phyloP scores from a whole-genome alignment of 2,888 invertebrate genomes.

The Poecilus cupreus region DNA sequence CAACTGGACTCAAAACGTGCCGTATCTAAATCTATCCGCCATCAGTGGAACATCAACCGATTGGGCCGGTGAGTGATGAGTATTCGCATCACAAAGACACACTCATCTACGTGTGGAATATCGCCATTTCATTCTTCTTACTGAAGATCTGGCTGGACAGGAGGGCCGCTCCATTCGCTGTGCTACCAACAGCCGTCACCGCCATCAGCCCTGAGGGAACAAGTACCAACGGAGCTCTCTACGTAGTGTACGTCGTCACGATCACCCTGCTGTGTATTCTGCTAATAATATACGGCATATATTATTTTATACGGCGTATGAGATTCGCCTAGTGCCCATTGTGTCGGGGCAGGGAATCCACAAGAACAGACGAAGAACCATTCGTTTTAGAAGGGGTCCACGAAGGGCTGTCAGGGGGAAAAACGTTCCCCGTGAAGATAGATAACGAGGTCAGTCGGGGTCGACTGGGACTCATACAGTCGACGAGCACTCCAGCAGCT shows the following conservation, averaged over 20 bases:
- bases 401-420: neutral
- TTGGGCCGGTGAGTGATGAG: neutral
- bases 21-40: neutral
- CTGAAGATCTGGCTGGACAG: neutral
- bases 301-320: neutral
- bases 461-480: too few species aligned
- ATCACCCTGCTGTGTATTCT: too few species aligned
- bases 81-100: neutral
- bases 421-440: neutral
- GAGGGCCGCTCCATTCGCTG: neutral
- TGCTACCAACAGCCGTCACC: too few species aligned
- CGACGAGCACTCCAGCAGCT: too few species aligned
- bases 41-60: neutral
- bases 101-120: too few species aligned
- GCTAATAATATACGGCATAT: too few species aligned
- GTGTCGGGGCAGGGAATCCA: neutral
- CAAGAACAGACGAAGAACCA: neutral
- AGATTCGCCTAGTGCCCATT: neutral
- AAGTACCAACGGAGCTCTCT: too few species aligned
- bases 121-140: neutral
- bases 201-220: too few species aligned
- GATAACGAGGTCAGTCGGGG: too few species aligned
- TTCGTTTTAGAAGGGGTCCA: neutral
- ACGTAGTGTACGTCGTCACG: too few species aligned
- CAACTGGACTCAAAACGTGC: neutral